Conservation (phyloP, 2,113 vertebrate genomes). For the Albula glossodonta region DNA sequence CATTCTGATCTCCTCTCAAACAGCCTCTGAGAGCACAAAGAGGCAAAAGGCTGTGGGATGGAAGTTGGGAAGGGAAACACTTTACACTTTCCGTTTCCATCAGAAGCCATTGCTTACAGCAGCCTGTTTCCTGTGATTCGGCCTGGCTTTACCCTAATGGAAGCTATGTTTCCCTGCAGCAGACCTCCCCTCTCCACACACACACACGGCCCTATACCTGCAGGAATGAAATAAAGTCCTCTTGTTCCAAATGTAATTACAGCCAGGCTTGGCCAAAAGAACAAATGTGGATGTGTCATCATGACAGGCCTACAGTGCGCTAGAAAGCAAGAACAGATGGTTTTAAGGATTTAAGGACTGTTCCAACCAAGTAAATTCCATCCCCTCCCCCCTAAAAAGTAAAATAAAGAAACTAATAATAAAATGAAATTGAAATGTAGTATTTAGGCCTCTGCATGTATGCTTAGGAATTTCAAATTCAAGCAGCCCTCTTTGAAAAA, state of each 20-base stretch:
- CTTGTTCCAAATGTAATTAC: constrained; percentile 85
- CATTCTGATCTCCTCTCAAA: too few relatives aligned
- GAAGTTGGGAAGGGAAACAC: too few relatives aligned
- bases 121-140: too few relatives aligned
- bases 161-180: not conserved
- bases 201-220: constrained; percentile 69
- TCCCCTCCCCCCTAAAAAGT: too few relatives aligned
- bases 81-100: too few relatives aligned
- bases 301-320: constrained; percentile 88
- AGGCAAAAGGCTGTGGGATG: not conserved
- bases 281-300: constrained; percentile 89
- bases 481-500: not conserved
- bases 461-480: not conserved
- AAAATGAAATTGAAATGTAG: not conserved
- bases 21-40: not conserved
- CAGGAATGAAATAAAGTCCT: constrained; percentile 94
- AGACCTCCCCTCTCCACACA: not conserved
- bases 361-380: constrained; percentile 9
- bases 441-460: not conserved
- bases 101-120: too few relatives aligned
- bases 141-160: too few relatives aligned
- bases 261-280: constrained; percentile 87
- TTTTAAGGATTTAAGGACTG: constrained; percentile 51
- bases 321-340: constrained; percentile 69
- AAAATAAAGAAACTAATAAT: not conserved